phyloP scores from a whole-genome alignment of 2,797 vertebrate species.

The Arctocebus calabarensis region DNA sequence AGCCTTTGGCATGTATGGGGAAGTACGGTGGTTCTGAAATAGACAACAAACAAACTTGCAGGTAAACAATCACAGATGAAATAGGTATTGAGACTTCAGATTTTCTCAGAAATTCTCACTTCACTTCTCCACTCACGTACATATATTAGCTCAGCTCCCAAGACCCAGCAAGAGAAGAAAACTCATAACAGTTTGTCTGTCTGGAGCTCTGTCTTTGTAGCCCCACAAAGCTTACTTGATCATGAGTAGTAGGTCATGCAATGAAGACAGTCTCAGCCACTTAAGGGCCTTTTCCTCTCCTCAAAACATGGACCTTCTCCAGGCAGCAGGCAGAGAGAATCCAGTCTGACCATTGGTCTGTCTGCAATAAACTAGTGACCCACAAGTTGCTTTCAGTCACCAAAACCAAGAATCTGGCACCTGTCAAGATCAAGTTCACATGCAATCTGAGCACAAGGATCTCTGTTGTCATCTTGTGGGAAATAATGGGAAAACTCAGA shows the following conservation, averaged over 20 bases:
- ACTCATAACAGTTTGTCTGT: not conserved
- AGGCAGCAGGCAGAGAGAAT: not conserved
- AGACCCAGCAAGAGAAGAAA: not conserved
- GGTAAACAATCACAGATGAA: not conserved
- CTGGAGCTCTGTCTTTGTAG: not conserved
- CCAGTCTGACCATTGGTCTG: not conserved
- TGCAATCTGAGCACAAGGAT: slow-evolving; percentile 43
- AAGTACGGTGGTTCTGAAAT: not conserved
- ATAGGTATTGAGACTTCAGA: not conserved
- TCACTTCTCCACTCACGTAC: not conserved
- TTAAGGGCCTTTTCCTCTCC: not conserved
- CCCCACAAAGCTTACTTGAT: too few relatives aligned
- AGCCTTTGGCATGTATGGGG: not conserved
- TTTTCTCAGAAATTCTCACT: not conserved
- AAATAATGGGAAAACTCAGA: not conserved
- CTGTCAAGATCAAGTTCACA: not conserved
- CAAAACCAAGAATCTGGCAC: not conserved
- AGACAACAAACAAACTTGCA: not conserved
- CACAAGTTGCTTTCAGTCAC: not conserved
- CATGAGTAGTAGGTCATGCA: rapidly evolving
- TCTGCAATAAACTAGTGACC: not conserved
- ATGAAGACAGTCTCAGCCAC: not conserved
- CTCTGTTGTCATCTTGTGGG: not conserved
- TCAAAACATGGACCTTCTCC: not conserved
- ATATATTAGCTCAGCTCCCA: rapidly evolving